Evolutionary conservation across 2,888 invertebrate species (phyloP).

Genomic region (Smittia aterrima): DNA sequence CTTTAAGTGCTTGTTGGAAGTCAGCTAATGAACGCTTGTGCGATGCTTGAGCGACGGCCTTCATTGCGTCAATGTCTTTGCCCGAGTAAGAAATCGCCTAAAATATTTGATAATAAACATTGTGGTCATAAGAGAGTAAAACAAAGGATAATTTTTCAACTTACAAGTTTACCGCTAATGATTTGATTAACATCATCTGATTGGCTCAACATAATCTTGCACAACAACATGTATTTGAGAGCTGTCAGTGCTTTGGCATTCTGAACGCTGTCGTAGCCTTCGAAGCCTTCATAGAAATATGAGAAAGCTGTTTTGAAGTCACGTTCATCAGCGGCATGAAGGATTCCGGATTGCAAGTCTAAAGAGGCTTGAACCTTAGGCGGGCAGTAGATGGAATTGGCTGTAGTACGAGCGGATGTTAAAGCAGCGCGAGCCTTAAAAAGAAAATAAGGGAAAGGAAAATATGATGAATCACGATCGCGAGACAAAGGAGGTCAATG

Average conservation of each 20-base stretch:
- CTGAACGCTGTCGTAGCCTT: constrained; percentile 95
- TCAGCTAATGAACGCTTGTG: constrained; percentile 95
- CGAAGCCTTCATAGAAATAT: constrained; percentile 99
- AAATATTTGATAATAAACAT: neutral
- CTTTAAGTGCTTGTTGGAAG: constrained; percentile 85
- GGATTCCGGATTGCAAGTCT: constrained; percentile 94
- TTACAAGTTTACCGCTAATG: constrained; percentile 84
- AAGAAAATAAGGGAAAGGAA: constrained; percentile 17
- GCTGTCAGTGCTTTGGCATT: constrained; percentile 87
- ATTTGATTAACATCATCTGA: constrained; percentile 95
- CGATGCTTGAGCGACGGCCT: constrained; percentile 92
- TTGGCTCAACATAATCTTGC: constrained; percentile 96
- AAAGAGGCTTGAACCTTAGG: constrained; percentile 97
- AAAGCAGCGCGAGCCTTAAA: constrained; percentile 81
- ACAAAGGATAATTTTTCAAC: constrained; percentile 35
- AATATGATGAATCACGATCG: neutral
- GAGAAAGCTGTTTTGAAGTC: constrained; percentile 99
- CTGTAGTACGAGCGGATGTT: constrained; percentile 98
- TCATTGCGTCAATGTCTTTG: constrained; percentile 96
- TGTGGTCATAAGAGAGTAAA: neutral
- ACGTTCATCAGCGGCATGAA: constrained; percentile 99
- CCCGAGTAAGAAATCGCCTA: constrained; percentile 94
- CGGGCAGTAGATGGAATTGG: constrained; percentile 98
- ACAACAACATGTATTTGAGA: constrained; percentile 98
- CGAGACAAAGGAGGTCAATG: constrained; percentile 11